These are phyloP conservation scores for Schizaphis graminum DNA, from an alignment of 2,888 invertebrate genomes.

Conservation along the genomic window DNA sequence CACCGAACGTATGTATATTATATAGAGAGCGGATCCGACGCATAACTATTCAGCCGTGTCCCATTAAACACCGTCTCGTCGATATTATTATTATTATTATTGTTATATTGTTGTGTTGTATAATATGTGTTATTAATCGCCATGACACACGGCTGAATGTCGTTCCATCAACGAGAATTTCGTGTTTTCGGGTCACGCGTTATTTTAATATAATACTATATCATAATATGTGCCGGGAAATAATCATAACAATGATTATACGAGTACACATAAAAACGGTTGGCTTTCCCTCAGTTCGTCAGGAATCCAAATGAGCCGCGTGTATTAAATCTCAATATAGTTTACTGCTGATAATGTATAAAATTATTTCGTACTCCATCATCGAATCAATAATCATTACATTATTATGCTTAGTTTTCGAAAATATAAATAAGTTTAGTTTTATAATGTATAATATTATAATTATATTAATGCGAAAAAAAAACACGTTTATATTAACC, in stretches of 20 bases:
- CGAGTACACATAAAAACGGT: neutral
- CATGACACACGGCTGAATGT: neutral
- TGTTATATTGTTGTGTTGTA: neutral
- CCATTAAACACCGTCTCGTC: conserved; percentile 42
- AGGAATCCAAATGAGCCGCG: neutral
- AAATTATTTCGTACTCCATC: neutral
- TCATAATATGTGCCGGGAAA: neutral
- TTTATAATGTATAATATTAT: neutral
- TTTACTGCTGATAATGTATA: neutral
- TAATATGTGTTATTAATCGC: conserved; percentile 40
- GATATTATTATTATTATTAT: conserved; percentile 13
- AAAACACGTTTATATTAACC: no score
- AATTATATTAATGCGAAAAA: neutral
- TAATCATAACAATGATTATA: conserved; percentile 7
- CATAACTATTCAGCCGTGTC: conserved; percentile 47
- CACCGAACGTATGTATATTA: neutral
- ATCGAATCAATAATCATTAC: conserved; percentile 14
- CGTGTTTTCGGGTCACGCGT: conserved; percentile 18
- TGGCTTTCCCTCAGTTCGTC: neutral
- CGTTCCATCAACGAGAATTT: neutral
- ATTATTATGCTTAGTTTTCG: neutral
- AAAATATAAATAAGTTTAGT: neutral
- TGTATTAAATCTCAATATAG: neutral
- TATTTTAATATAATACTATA: neutral
- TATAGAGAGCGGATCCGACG: neutral